Base-by-base conservation (phyloP, 2,797 vertebrate species). In the Acanthurus tractus region DNA sequence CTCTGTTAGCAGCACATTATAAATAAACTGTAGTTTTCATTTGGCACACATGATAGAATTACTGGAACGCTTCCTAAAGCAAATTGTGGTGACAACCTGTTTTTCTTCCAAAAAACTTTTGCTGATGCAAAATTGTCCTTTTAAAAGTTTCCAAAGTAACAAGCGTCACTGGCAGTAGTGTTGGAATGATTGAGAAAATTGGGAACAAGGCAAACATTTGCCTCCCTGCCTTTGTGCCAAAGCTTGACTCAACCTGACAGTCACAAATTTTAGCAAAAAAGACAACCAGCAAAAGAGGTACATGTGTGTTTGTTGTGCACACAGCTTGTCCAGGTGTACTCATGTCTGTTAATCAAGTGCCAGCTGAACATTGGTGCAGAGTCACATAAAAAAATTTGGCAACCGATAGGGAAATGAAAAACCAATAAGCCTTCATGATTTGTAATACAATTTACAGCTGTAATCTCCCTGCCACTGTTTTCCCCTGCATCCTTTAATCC, bases 371-470 rank as follows among this genome's bases (percentile, higher is more conserved):
- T 29, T n/a, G 2, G 58, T 8, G 48, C 55, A 74, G 71, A 71
- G 61, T 22, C 70, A 84, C 63, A 81, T 44, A 49, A 45, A 64
- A 64, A 72, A 85, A 56, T 76, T 61, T 20, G 7, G 64, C 36
- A 22, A 73, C 70, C 76, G 70, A 79, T 57, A 68, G 76, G 23
- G 58, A 83, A 88, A 81, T 85, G 75, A 87, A 88, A 89, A 89
- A 88, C 29, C 20, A 53, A 89, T 92, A 91, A 94, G 78, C 91
- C 79, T 70, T 78, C 38, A 67, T 89, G 89, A 92, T 90, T 93
- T 91, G 88, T 89, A 89, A 92, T 92, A 89, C 84, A 90, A 88
- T 93, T 92, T 92, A 79, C 59, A 13, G 20, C 81, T 86, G 81
- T 93, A 94, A 94, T 94, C 93, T 86, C 88, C 71, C 34, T 62